phyloP scores from a whole-genome alignment of 2,113 vertebrate species.

The Felis catus region DNA sequence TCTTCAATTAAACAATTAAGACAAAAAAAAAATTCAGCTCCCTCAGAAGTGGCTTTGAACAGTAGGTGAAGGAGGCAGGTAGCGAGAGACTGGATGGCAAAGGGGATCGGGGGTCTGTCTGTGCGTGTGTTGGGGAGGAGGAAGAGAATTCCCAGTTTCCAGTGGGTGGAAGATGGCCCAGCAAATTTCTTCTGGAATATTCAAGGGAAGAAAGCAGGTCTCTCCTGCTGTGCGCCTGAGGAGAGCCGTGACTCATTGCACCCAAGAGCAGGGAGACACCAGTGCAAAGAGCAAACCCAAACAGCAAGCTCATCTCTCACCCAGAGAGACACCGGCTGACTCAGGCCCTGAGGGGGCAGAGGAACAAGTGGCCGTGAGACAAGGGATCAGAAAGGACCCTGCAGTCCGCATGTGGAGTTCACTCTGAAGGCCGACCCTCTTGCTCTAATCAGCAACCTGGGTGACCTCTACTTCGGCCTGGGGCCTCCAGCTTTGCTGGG shows the following conservation, averaged over 20 bases:
- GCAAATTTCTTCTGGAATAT: not conserved
- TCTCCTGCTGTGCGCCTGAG: rapidly evolving
- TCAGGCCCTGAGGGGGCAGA: not conserved
- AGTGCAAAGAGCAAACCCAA: not conserved
- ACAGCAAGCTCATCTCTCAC: not conserved
- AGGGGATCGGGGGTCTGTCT: not conserved
- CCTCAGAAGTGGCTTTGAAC: not conserved
- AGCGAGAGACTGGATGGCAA: not conserved
- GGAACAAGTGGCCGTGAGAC: rapidly evolving
- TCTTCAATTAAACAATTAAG: not conserved
- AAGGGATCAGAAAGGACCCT: not conserved
- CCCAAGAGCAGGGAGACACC: not conserved
- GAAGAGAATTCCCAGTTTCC: not conserved
- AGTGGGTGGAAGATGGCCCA: not conserved
- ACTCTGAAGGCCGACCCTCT: not conserved
- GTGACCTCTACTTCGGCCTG: not conserved
- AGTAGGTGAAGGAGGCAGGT: not conserved
- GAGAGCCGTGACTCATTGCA: not conserved
- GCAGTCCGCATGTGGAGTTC: not conserved
- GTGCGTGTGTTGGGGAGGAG: not conserved
- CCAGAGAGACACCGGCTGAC: not conserved
- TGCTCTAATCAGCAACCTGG: not conserved
- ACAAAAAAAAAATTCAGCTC: not conserved
- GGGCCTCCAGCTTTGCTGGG: not conserved
- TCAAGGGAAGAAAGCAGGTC: not conserved